Conservation (phyloP, 92 coral and sea anemone genomes). For the Zoanthus sansibaricus region DNA sequence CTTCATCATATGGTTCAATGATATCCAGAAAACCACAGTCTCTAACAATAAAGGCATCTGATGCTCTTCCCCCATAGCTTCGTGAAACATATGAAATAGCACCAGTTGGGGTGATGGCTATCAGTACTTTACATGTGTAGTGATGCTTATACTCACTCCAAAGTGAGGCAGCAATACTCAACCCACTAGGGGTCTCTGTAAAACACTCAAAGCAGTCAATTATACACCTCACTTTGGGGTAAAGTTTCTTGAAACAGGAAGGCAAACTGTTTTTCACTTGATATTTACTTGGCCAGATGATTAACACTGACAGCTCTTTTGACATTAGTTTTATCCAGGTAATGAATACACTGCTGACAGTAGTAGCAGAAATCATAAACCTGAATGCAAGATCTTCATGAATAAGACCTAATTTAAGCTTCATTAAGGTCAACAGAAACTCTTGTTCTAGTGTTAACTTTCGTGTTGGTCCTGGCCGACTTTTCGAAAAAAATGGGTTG, state of each 20-base stretch:
- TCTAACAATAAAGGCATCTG: neutral
- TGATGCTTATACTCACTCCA: neutral
- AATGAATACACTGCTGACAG: slow-evolving; percentile 53
- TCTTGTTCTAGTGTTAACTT: slow-evolving; percentile 60
- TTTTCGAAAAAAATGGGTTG: neutral
- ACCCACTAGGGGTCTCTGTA: neutral
- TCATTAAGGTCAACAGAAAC: slow-evolving; percentile 65
- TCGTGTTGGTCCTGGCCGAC: slow-evolving; percentile 45
- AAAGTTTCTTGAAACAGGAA: slow-evolving; percentile 6
- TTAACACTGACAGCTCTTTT: slow-evolving; percentile 53
- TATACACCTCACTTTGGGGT: slow-evolving; percentile 30
- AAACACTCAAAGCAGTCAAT: slow-evolving; percentile 47
- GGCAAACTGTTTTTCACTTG: slow-evolving; percentile 3
- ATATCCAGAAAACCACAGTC: neutral
- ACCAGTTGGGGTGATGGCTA: slow-evolving; percentile 17
- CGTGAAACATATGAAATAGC: neutral
- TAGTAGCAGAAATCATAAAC: slow-evolving; percentile 41
- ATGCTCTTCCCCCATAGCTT: neutral
- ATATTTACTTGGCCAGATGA: slow-evolving; percentile 20
- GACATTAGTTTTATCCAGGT: slow-evolving; percentile 64
- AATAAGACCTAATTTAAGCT: slow-evolving; percentile 56
- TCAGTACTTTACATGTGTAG: slow-evolving; percentile 6
- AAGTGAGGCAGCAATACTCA: slow-evolving; percentile 24
- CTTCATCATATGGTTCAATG: neutral
- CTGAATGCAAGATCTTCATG: slow-evolving; percentile 62